phyloP scores from a whole-genome alignment of 2,888 invertebrate genomes.

The Noctua janthina region DNA sequence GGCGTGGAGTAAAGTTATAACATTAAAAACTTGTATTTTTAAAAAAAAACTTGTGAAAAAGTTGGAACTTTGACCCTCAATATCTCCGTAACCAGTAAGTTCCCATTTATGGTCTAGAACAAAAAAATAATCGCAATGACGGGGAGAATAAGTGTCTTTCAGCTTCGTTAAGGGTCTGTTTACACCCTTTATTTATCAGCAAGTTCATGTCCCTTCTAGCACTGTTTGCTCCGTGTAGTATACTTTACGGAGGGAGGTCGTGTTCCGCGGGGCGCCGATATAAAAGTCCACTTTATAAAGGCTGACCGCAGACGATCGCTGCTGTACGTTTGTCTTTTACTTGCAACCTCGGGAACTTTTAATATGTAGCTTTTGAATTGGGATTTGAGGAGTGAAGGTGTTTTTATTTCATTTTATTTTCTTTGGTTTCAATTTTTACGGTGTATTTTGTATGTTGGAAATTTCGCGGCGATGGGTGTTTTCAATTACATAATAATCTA shows the following conservation, averaged over 20 bases:
- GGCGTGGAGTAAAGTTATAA: too few species aligned
- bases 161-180: too few species aligned
- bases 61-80: too few species aligned
- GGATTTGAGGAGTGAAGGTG: conserved; percentile 12
- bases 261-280: conserved; percentile 84
- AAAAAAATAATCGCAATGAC: too few species aligned
- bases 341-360: conserved; percentile 68
- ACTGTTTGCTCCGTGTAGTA: conserved; percentile 66
- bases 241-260: conserved; percentile 82
- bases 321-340: conserved; percentile 79
- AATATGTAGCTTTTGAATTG: conserved; percentile 63
- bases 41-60: too few species aligned
- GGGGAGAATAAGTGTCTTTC: too few species aligned
- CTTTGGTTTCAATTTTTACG: not conserved
- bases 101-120: too few species aligned
- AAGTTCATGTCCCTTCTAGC: conserved; percentile 58
- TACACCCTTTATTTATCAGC: not conserved
- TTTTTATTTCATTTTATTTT: not conserved
- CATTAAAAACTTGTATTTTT: too few species aligned
- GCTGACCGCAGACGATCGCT: conserved; percentile 81
- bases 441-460: not conserved
- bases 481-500: too few species aligned
- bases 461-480: not conserved
- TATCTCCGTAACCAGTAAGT: too few species aligned
- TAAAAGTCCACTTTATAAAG: conserved; percentile 87